phyloP scores from a whole-genome alignment of 2,113 vertebrate species.

The Prietella phreatophila region DNA sequence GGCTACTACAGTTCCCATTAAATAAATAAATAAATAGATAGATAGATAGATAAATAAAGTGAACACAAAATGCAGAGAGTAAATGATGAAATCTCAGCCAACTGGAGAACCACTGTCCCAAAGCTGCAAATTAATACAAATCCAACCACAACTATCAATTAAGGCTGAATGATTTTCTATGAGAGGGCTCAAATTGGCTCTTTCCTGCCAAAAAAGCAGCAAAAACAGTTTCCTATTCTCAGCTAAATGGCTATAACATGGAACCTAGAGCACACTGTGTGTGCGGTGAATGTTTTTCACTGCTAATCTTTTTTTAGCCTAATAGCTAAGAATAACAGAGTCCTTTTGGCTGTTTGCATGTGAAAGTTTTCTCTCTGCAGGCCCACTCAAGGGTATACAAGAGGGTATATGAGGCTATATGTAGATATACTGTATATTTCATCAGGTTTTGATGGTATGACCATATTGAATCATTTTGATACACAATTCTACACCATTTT shows the following conservation, averaged over 20 bases:
- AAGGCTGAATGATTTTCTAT: background rate
- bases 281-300: background rate
- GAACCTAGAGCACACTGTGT: background rate
- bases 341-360: background rate
- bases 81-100: slow-evolving; percentile 34
- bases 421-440: background rate
- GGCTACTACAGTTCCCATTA: background rate
- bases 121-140: slow-evolving; percentile 37
- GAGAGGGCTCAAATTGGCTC: slow-evolving; percentile 1
- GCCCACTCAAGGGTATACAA: background rate
- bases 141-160: background rate
- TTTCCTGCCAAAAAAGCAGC: slow-evolving; percentile 16
- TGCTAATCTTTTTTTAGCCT: background rate
- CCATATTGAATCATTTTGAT: background rate
- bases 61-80: background rate
- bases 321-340: background rate
- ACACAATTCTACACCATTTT: background rate
- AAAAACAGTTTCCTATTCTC: background rate
- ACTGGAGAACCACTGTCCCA: slow-evolving; percentile 26
- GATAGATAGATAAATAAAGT: background rate
- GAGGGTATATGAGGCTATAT: background rate
- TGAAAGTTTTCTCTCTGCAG: background rate
- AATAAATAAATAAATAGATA: background rate
- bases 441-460: background rate
- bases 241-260: background rate